phyloP scores from a whole-genome alignment of 2,113 vertebrate genomes.

The Ageneiosus marmoratus region DNA sequence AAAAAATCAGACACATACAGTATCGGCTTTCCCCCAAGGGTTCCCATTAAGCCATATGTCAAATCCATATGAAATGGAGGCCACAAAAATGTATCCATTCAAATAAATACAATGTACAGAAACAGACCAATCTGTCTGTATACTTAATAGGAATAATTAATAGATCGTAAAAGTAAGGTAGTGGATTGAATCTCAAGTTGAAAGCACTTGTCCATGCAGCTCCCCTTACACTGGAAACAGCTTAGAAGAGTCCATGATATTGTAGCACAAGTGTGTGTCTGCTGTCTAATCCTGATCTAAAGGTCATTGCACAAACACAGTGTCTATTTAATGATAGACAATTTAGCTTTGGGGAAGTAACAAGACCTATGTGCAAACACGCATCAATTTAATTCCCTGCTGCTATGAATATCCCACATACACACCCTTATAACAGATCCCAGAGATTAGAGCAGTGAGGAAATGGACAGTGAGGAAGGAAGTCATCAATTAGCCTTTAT shows the following conservation, averaged over 20 bases:
- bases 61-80: background rate
- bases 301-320: conserved; percentile 12
- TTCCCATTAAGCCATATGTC: background rate
- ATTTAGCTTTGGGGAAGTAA: conserved; percentile 13
- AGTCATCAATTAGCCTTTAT: background rate
- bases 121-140: too few species aligned
- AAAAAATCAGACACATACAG: background rate
- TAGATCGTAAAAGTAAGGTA: background rate
- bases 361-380: conserved; percentile 14
- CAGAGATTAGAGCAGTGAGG: background rate
- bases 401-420: background rate
- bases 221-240: background rate
- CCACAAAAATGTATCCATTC: background rate
- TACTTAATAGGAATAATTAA: background rate
- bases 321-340: conserved; percentile 33
- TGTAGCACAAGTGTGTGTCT: background rate
- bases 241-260: background rate
- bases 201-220: background rate
- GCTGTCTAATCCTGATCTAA: conserved; percentile 17
- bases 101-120: background rate
- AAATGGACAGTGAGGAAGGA: background rate
- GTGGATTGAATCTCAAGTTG: background rate
- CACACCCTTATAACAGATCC: background rate
- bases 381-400: conserved; percentile 23
- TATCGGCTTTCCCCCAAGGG: background rate